Base-by-base conservation (phyloP, 2,113 vertebrate species). In the Carassius carassius region DNA sequence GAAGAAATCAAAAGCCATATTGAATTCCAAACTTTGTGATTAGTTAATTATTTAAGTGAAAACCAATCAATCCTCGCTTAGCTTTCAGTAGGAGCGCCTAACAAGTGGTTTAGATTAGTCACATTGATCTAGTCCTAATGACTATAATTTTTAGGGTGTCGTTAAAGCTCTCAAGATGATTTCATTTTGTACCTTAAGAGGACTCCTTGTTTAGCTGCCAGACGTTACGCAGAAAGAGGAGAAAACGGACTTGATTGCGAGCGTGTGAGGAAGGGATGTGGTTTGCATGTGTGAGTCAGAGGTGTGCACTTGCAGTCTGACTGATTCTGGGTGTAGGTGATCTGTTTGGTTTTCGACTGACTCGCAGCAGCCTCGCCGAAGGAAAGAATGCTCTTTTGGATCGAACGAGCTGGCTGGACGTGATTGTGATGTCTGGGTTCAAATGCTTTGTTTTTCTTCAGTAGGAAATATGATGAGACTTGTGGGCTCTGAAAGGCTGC, bases 321-420 rank as follows among this genome's bases (percentile, higher is more conserved):
- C 51, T 83, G 81, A 78, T 84, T 78, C 81, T 80, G 74, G 84
- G 88, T 77, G 37, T 83, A 79, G 86, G 86, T 85, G 88, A 74
- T 87, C 80, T 83, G 84, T 86, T 87, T 85, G 83, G 81, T 85
- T 79, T 87, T 86, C 29, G 60, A 60, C 89, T 73, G 44, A 84
- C 85, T 85, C 63, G 83, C 51, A 82, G 86, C 60, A 72, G 87
- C 72, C 79, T 82, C 81, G 47, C 83, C 21, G 19, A 84, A 88
- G 89, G 89, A 90, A 85, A 87, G 87, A 91, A 91, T 88, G 89
- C 86, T 85, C 86, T 89, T 69, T 90, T 89, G 87, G 87, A 85
- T 60, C 32, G 29, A 51, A 41, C 73, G 62, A 60, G 54, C 85
- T 81, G 88, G 88, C 87, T 84, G 76, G 88, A 84, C 35, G 70